A percentile compares a stretch with the other conserved stretches of the same genome.
These are phyloP conservation scores for Simalia tracyae DNA, from an alignment of 2,797 vertebrate species.

Conservation along the genomic window DNA sequence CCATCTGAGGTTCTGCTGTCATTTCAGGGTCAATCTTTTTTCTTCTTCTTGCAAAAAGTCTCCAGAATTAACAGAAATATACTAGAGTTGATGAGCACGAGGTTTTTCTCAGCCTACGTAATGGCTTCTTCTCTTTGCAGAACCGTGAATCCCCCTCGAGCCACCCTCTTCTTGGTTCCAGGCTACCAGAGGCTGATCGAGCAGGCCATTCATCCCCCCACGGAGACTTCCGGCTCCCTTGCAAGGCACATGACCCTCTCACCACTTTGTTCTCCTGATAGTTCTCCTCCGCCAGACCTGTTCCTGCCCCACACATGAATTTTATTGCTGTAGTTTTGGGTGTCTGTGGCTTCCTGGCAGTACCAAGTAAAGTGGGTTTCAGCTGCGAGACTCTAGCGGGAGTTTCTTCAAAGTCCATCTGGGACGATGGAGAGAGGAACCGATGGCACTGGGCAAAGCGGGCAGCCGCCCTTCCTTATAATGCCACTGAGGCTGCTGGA, in stretches of 20 bases:
- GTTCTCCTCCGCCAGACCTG: neutral
- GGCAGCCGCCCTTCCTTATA: too few relatives aligned
- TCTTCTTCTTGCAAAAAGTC: slow-evolving; percentile 41
- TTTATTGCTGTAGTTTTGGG: too few relatives aligned
- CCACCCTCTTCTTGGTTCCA: neutral
- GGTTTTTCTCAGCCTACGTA: neutral
- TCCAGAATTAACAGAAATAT: slow-evolving; percentile 25
- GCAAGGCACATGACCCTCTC: neutral
- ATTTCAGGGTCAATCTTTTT: slow-evolving; percentile 65
- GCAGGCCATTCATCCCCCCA: neutral
- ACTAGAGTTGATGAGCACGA: slow-evolving; percentile 2
- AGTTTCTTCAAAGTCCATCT: too few relatives aligned
- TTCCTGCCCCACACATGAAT: too few relatives aligned
- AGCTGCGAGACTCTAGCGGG: too few relatives aligned
- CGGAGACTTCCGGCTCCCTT: neutral
- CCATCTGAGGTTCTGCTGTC: slow-evolving; percentile 71
- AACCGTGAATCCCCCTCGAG: neutral
- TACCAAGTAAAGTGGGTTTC: too few relatives aligned
- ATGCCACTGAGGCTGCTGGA: too few relatives aligned
- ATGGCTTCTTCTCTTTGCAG: neutral
- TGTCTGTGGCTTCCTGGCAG: too few relatives aligned
- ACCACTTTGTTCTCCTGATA: neutral
- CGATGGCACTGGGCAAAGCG: too few relatives aligned
- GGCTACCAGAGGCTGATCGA: neutral
- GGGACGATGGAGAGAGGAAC: too few relatives aligned